Evolutionary conservation across 30 jellyfish, hydroid and myxozoan species (phyloP).

Genomic region (Pelagia noctiluca): DNA sequence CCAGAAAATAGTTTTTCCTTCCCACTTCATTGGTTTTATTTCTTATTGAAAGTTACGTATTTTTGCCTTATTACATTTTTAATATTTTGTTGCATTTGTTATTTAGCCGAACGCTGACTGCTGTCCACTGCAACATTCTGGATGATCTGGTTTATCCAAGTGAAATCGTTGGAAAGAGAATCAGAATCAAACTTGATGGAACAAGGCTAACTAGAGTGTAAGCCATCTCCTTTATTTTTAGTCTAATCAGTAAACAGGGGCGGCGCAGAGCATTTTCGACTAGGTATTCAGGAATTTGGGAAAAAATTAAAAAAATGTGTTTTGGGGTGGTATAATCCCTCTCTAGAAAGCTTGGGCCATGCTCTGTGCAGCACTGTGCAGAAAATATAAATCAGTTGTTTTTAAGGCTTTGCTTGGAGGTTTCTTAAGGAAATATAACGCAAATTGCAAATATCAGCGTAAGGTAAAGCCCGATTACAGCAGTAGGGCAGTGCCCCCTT

Average conservation of each 20-base stretch:
- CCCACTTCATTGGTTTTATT: neutral
- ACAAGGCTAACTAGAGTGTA: constrained; percentile 85
- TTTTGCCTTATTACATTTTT: neutral
- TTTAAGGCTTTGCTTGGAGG: too few species aligned
- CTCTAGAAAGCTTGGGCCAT: too few species aligned
- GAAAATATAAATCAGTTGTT: too few species aligned
- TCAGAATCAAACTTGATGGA: constrained; percentile 93
- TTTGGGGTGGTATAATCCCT: too few species aligned
- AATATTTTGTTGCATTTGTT: neutral
- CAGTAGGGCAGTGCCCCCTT: too few species aligned
- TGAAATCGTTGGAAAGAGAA: constrained; percentile 96
- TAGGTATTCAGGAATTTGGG: too few species aligned
- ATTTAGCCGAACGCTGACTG: constrained; percentile 90
- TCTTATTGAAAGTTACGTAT: neutral
- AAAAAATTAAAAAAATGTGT: too few species aligned
- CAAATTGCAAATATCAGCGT: too few species aligned
- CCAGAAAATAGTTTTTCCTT: neutral
- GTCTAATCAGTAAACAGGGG: neutral
- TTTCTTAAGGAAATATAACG: too few species aligned
- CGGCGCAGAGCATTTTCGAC: too few species aligned
- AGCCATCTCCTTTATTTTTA: neutral
- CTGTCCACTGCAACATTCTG: constrained; percentile 89
- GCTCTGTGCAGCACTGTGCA: too few species aligned
- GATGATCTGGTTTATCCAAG: constrained; percentile 93
- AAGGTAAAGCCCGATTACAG: too few species aligned